Conservation (phyloP, 2,888 invertebrate species). For the Thelaira solivaga region DNA sequence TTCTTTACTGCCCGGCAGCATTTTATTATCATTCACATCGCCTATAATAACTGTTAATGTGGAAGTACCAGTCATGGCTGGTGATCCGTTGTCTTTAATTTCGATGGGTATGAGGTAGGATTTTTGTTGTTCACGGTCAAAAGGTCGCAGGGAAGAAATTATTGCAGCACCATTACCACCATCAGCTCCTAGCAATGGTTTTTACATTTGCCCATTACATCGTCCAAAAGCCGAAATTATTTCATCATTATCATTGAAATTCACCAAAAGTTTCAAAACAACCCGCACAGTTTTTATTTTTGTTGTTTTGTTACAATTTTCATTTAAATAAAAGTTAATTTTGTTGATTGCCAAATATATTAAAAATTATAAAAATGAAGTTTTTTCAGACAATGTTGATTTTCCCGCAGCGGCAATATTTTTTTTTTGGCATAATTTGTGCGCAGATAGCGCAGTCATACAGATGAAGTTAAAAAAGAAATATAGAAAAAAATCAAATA, state of each 20-base stretch:
- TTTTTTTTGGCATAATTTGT: conserved; percentile 8
- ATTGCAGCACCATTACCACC: conserved; percentile 98
- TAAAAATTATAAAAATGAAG: conserved; percentile 49
- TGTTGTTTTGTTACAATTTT: conserved; percentile 8
- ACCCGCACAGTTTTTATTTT: background rate
- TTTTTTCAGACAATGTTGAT: background rate
- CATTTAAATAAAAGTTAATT: conserved; percentile 59
- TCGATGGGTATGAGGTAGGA: conserved; percentile 97
- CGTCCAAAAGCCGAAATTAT: background rate
- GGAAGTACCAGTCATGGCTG: conserved; percentile 95
- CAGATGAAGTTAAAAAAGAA: conserved; percentile 3
- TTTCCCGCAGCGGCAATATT: conserved; percentile 19
- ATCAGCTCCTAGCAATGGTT: conserved; percentile 84
- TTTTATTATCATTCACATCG: conserved; percentile 98
- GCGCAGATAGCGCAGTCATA: background rate
- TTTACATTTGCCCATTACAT: background rate
- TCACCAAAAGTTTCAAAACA: background rate
- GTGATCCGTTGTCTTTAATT: conserved; percentile 96
- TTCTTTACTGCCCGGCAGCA: conserved; percentile 97
- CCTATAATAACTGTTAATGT: conserved; percentile 97
- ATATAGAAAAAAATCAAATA: conserved; percentile 4
- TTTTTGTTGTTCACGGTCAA: conserved; percentile 96
- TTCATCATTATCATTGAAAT: background rate
- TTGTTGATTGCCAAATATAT: conserved; percentile 60
- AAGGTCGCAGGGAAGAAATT: conserved; percentile 92